Conservation (phyloP, 2,888 invertebrate species). For the Cryptophagus acutangulus region DNA sequence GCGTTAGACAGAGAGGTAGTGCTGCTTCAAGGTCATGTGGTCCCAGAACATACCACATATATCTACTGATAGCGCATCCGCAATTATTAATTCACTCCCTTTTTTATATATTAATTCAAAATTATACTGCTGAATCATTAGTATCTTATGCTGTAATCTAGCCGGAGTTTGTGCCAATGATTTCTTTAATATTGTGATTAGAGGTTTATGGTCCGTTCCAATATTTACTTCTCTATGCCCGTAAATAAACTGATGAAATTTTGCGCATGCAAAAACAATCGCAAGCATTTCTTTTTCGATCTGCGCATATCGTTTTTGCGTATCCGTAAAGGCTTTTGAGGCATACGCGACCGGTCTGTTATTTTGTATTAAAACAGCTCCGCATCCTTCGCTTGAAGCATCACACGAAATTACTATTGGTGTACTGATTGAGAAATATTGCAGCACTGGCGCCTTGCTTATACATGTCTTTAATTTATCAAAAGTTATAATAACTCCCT, state of each 20-base stretch:
- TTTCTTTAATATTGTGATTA: slow-evolving; percentile 25
- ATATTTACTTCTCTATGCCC: slow-evolving; percentile 19
- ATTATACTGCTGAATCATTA: slow-evolving; percentile 23
- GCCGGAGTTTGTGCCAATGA: slow-evolving; percentile 16
- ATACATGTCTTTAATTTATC: slow-evolving; percentile 8
- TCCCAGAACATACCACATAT: too few species aligned
- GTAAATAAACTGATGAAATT: slow-evolving; percentile 20
- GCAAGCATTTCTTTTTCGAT: slow-evolving; percentile 31
- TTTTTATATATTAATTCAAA: slow-evolving; percentile 19
- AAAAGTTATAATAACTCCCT: too few species aligned
- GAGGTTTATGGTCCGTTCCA: slow-evolving; percentile 30
- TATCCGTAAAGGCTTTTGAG: slow-evolving; percentile 13
- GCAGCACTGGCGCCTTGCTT: not conserved
- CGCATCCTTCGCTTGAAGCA: slow-evolving; percentile 11
- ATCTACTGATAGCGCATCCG: slow-evolving; percentile 25
- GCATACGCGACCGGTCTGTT: slow-evolving; percentile 9
- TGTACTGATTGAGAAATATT: slow-evolving; percentile 10
- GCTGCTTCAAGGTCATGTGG: too few species aligned
- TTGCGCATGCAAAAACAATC: slow-evolving; percentile 28
- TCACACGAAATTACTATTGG: slow-evolving; percentile 12
- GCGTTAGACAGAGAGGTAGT: too few species aligned
- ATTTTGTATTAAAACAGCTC: slow-evolving; percentile 16
- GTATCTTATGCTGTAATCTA: slow-evolving; percentile 23
- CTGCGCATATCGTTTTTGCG: slow-evolving; percentile 28
- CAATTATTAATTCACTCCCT: slow-evolving; percentile 23